Evolutionary conservation across 2,888 invertebrate species (phyloP), one percentile per base, ranked within the genome.

Genomic region (Drosophila pegasa): DNA sequence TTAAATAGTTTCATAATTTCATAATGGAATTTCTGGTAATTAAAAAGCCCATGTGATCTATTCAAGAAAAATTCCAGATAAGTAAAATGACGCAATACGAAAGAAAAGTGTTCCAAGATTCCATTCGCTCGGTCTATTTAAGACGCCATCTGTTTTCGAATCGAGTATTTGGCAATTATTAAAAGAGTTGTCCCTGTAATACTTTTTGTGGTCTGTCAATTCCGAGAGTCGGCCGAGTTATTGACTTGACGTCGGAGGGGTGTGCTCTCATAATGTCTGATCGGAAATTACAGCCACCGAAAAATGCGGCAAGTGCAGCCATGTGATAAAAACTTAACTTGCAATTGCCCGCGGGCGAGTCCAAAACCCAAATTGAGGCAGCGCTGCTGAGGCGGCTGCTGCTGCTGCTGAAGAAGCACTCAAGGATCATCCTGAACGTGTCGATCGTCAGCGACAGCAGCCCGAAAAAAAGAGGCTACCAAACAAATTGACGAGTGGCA

Each of bases 401-500:
- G 80, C 80, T 62, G 47, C 70, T 47, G 52, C 52, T 48, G 54
- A 52, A 47, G 40, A 60, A 52, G 45, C 52, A 54, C 51, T 35
- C 43, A 35, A 75, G 77, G 79, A 78, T 75, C 78, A 87, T 87
- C 88, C 82, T 51, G 59, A 75, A 75, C 83, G 86, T 86, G 86
- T 79, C 78, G 77, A 78, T 78, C 78, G 77, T 67, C 75, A 75
- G 68, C 54, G 50, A 33, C 52, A 37, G 54, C 43, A 29, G 38
- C 33, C n/a, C n/a, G n/a, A n/a, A 33, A 35, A 47, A n/a, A 64
- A 41, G 29, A 35, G 20, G 31, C 51, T 55, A 52, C 38, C 58
- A 58, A 47, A 27, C 45, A 72, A 76, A 71, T 71, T 79, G 86
- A 85, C 86, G 88, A 86, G 87, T 83, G 88, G 83, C 86, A 78